A percentile compares a stretch with the other conserved stretches of the same genome.
These are phyloP conservation scores for Macrocentrus cingulum DNA, from an alignment of 1,140 invertebrate genomes.

Conservation along the genomic window DNA sequence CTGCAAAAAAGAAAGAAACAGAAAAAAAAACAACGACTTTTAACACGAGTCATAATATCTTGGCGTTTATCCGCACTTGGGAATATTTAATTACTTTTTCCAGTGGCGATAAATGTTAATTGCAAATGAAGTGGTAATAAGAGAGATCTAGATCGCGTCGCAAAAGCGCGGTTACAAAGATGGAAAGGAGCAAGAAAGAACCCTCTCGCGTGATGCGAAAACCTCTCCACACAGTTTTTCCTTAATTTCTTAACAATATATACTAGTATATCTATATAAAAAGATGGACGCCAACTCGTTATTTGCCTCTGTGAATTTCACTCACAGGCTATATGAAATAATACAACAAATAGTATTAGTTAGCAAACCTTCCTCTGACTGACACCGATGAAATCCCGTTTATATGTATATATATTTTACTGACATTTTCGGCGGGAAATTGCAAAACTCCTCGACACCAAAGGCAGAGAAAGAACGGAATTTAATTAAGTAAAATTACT, in stretches of 20 bases:
- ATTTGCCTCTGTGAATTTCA: too few relatives aligned
- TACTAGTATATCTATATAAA: too few relatives aligned
- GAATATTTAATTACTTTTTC: conserved; percentile 62
- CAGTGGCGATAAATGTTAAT: conserved; percentile 59
- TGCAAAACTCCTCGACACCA: conserved; percentile 22
- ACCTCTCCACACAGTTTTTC: too few relatives aligned
- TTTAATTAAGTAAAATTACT: conserved; percentile 63
- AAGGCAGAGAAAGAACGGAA: conserved; percentile 57
- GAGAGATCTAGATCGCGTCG: conserved; percentile 25
- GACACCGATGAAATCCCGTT: background rate
- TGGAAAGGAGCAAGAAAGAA: conserved; percentile 8
- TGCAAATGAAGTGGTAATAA: conserved; percentile 61
- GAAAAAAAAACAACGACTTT: background rate
- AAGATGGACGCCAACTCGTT: too few relatives aligned
- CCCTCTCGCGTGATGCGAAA: background rate
- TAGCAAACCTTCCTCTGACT: background rate
- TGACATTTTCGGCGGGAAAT: conserved; percentile 7
- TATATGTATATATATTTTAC: background rate
- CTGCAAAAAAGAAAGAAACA: background rate
- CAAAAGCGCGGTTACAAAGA: background rate
- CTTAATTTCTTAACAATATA: too few relatives aligned
- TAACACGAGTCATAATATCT: conserved; percentile 13
- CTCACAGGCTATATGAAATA: background rate
- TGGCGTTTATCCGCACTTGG: conserved; percentile 6
- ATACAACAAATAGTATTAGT: background rate